Percentiles rank a stretch among this genome's conserved stretches.
Evolutionary conservation across 2,888 invertebrate species (phyloP).

Genomic region (Congeria kusceri): DNA sequence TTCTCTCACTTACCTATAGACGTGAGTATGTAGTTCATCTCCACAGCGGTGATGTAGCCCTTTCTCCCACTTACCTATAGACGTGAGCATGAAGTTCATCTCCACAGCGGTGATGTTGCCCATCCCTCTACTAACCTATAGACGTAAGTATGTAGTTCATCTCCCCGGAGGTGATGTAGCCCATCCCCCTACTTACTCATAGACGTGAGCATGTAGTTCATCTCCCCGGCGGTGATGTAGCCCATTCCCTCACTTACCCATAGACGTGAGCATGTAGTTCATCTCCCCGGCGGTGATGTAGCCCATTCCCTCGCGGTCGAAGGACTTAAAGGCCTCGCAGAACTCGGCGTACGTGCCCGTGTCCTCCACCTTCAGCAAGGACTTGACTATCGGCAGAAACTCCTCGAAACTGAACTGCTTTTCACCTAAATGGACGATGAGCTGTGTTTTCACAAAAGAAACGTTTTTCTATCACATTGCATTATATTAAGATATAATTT

Average conservation of each 20-base stretch:
- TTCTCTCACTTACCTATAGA: slow-evolving; percentile 51
- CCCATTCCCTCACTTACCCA: slow-evolving; percentile 50
- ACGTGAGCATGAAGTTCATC: slow-evolving; percentile 43
- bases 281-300: slow-evolving; percentile 67
- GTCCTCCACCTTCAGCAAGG: slow-evolving; percentile 98
- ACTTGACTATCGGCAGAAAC: slow-evolving; percentile 99
- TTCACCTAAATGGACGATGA: no score
- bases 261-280: slow-evolving; percentile 66
- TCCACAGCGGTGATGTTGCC: slow-evolving; percentile 54
- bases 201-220: no score
- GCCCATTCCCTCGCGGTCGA: slow-evolving; percentile 86
- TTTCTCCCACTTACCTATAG: slow-evolving; percentile 29
- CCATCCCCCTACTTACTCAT: not conserved
- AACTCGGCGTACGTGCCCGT: slow-evolving; percentile 99
- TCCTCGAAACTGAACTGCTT: slow-evolving; percentile 97
- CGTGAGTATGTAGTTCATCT: no score
- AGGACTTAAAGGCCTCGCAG: slow-evolving; percentile 99
- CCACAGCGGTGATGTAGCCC: no score
- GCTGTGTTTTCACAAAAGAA: no score
- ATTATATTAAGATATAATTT: no score
- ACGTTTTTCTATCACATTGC: no score
- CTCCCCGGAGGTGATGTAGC: not conserved
- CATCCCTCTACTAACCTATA: slow-evolving; percentile 43
- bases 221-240: no score
- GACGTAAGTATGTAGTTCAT: not conserved